Conservation (phyloP, 2,888 invertebrate genomes). For the Bellardia bayeri region DNA sequence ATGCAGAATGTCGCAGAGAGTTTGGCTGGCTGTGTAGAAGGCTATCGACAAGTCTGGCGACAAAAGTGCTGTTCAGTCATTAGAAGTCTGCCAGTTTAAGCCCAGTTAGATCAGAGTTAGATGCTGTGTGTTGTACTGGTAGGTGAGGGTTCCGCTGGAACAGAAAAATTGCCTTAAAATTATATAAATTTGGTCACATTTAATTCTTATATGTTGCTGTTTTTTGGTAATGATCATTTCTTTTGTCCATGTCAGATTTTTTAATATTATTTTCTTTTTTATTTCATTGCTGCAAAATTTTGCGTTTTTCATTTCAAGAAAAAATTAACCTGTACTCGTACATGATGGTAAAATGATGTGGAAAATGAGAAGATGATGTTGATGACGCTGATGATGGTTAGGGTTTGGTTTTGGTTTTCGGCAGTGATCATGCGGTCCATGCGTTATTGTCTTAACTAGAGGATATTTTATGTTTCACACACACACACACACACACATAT, state of each 20-base stretch:
- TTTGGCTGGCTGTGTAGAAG: no score
- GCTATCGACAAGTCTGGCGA: no score
- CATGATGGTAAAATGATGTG: conserved; percentile 52
- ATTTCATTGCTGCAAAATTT: conserved; percentile 42
- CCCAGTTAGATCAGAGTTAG: no score
- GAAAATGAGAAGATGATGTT: conserved; percentile 45
- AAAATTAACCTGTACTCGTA: conserved; percentile 67
- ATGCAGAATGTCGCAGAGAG: no score
- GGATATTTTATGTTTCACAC: conserved; percentile 44
- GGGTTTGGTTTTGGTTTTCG: conserved; percentile 53
- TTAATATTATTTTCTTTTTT: conserved; percentile 54
- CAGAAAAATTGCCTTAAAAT: no score
- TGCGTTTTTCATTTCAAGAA: conserved; percentile 50
- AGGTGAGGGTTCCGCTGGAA: no score
- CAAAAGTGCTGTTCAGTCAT: no score
- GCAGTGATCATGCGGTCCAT: conserved; percentile 66
- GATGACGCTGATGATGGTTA: conserved; percentile 37
- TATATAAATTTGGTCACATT: conserved; percentile 51
- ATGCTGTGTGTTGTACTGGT: no score
- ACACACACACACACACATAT: not conserved
- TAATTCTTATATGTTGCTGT: not conserved
- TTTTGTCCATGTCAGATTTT: conserved; percentile 60
- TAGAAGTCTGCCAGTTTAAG: no score
- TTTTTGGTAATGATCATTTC: conserved; percentile 51
- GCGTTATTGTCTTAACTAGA: conserved; percentile 68